Percentiles rank a stretch among this genome's conserved stretches.
phyloP scores from a whole-genome alignment of 2,797 vertebrate species.

The Miichthys miiuy region DNA sequence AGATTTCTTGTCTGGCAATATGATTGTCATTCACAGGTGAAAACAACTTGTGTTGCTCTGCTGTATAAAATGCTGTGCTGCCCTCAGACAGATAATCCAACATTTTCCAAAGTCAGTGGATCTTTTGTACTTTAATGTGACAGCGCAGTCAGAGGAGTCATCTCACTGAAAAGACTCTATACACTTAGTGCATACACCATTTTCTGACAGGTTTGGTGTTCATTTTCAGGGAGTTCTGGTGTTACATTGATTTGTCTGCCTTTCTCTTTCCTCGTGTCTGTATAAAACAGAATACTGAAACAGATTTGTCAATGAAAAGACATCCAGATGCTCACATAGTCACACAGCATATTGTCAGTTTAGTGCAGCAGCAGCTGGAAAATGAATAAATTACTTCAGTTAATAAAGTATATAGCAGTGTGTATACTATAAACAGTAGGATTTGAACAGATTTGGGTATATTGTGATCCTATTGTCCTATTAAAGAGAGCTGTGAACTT shows the following conservation, averaged over 20 bases:
- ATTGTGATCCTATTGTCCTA: neutral
- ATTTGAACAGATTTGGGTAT: neutral
- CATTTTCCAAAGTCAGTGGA: neutral
- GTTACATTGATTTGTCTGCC: conserved; percentile 7
- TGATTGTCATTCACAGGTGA: neutral
- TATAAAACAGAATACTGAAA: neutral
- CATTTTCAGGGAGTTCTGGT: neutral
- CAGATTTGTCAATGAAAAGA: conserved; percentile 13
- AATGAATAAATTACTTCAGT: neutral
- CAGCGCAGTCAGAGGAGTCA: neutral
- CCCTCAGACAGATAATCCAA: neutral
- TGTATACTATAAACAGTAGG: neutral
- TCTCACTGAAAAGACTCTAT: neutral
- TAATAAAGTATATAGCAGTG: neutral
- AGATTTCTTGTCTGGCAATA: neutral
- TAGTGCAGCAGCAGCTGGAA: neutral
- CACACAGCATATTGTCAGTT: conserved; percentile 9
- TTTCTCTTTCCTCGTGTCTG: neutral
- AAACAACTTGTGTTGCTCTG: neutral
- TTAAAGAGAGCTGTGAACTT: too few relatives aligned
- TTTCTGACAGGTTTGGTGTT: neutral
- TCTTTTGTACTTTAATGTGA: neutral
- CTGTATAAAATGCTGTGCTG: too few relatives aligned
- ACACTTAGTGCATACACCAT: neutral
- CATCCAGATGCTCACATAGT: neutral